Percentiles rank a stretch among this genome's conserved stretches.
These are phyloP conservation scores for Oncorhynchus clarkii DNA, from an alignment of 2,113 vertebrate genomes.

Conservation along the genomic window DNA sequence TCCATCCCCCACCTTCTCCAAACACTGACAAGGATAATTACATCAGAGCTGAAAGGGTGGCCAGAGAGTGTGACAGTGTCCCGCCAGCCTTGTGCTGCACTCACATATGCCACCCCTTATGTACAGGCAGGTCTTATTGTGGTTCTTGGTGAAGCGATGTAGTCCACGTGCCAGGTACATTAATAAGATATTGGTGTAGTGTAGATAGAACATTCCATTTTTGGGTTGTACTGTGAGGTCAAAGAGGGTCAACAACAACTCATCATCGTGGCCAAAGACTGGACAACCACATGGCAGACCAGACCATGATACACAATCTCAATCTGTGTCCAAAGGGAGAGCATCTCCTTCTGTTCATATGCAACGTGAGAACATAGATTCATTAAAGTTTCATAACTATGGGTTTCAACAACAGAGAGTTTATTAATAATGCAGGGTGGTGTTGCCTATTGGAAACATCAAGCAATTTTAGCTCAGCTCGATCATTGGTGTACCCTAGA, in stretches of 20 bases:
- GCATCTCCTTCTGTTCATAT: slow-evolving; percentile 36
- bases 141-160: background rate
- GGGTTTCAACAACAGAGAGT: slow-evolving; percentile 36
- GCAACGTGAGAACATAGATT: slow-evolving; percentile 40
- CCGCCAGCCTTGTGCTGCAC: slow-evolving; percentile 36
- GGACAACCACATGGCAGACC: background rate
- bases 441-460: background rate
- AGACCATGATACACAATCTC: slow-evolving; percentile 16
- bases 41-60: slow-evolving; percentile 31
- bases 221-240: too few species aligned
- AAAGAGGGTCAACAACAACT: too few species aligned
- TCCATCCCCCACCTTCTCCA: slow-evolving; percentile 8
- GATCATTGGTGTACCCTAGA: slow-evolving; percentile 5
- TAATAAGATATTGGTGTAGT: background rate
- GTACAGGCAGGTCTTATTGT: slow-evolving; percentile 3
- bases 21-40: slow-evolving; percentile 26
- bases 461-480: background rate
- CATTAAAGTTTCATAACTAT: slow-evolving; percentile 55
- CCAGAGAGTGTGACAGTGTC: background rate
- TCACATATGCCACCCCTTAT: slow-evolving; percentile 24
- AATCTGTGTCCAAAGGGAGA: slow-evolving; percentile 26
- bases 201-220: too few species aligned
- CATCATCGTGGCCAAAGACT: slow-evolving; percentile 4
- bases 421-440: slow-evolving; percentile 42
- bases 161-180: background rate